Base-by-base conservation (phyloP, 2,888 invertebrate genomes). In the Cordilura impudica region DNA sequence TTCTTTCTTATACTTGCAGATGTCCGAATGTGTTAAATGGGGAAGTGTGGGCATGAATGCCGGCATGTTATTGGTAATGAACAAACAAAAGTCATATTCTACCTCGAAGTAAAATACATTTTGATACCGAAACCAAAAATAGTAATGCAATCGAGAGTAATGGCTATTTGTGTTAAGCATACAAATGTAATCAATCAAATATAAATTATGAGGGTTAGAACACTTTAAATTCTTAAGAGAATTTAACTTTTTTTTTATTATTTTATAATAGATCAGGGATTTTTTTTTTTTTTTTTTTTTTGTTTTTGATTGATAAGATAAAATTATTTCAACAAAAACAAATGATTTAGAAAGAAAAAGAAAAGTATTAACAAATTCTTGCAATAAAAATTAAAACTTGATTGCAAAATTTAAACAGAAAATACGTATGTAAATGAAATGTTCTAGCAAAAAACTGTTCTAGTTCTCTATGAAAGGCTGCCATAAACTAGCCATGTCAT, bases 21-120 rank as follows among this genome's bases (percentile, higher is more conserved):
- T 93, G 90, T 93, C 93, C 89, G 93, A 93, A 90, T 93, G 93
- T 87, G 91, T 93, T 82, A 93, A 93, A 90, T 94, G 93, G 93
- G 93, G 93, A 86, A 93, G 92, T 89, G 91, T 94, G 85, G 93
- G 93, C 86, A 93, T 93, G 91, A 93, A 92, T 87, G 93, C 93
- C 89, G 93, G 93, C 84, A 92, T 93, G 83, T 90, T 93, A 90
- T 91, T 93, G 82, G 91, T 94, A 83, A 92, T 91, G 88, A 92
- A 92, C 88, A 87, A 88, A 84, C 86, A 86, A 84, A 89, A 86
- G 81, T 83, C 86, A 73, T 83, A 85, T 73, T 85, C 87, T 58
- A 82, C 84, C 63, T 85, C 85, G 23, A 87, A 79, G 70, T 71
- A 80, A 78, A 58, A 35, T 43, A 43, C 31, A 18, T 31, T 49